Percentiles rank a stretch among this genome's conserved stretches.
These are phyloP conservation scores for Diplazon laetatorius DNA, from an alignment of 2,888 invertebrate species.

Conservation along the genomic window DNA sequence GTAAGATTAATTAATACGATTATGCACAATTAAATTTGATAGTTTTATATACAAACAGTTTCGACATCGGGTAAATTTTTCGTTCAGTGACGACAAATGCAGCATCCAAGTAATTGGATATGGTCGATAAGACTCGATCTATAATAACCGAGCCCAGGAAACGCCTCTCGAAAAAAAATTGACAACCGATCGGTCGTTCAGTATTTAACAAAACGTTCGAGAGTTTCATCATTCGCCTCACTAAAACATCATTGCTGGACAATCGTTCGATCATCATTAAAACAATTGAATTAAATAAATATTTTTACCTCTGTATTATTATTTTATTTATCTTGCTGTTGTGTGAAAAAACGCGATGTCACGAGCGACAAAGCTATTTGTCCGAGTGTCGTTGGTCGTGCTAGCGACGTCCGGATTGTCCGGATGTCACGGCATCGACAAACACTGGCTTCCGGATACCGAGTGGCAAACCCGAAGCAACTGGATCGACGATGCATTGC, in stretches of 20 bases:
- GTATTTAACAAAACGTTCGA: constrained; percentile 28
- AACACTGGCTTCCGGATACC: constrained; percentile 76
- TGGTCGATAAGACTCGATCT: constrained; percentile 14
- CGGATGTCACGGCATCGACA: constrained; percentile 65
- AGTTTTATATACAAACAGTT: too few relatives aligned
- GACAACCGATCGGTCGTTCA: constrained; percentile 16
- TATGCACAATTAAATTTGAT: too few relatives aligned
- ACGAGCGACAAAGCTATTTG: neutral
- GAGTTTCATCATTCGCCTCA: neutral
- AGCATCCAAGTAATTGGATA: too few relatives aligned
- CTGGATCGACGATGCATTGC: constrained; percentile 72
- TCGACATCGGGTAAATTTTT: too few relatives aligned
- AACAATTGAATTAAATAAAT: neutral
- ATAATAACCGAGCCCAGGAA: constrained; percentile 25
- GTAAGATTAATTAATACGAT: too few relatives aligned
- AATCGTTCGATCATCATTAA: neutral
- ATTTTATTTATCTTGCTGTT: too few relatives aligned
- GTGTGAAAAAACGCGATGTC: constrained; percentile 18
- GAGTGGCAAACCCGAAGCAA: constrained; percentile 76
- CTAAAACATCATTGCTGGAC: too few relatives aligned
- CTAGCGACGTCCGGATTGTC: neutral
- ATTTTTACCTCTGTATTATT: too few relatives aligned
- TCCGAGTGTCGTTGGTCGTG: constrained; percentile 15
- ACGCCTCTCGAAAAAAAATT: constrained; percentile 52
- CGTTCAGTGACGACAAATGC: too few relatives aligned